Percentiles rank a stretch among this genome's conserved stretches.
phyloP scores from a whole-genome alignment of 1,140 invertebrate genomes.

The Riptortus pedestris region DNA sequence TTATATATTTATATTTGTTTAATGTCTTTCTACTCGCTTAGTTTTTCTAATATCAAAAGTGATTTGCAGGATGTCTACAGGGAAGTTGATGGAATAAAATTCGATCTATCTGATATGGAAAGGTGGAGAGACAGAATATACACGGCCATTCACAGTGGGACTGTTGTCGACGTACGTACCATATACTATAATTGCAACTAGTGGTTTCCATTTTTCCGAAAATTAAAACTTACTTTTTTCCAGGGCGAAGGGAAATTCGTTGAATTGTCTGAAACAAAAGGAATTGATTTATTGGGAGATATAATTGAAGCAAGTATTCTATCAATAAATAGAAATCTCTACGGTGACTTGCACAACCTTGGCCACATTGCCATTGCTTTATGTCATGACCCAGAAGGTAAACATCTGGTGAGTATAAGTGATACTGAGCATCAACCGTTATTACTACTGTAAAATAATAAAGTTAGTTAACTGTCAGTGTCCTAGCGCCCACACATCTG shows the following conservation, averaged over 20 bases:
- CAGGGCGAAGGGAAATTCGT: slow-evolving; percentile 35
- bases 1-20: too few relatives aligned
- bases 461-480: background rate
- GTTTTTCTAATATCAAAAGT: too few relatives aligned
- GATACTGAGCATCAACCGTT: background rate
- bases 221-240: too few relatives aligned
- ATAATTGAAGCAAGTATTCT: slow-evolving; percentile 63
- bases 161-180: slow-evolving; percentile 9
- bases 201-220: too few relatives aligned
- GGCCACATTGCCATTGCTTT: slow-evolving; percentile 55
- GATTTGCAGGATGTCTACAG: slow-evolving; percentile 47
- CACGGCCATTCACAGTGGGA: slow-evolving; percentile 50
- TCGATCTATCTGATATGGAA: slow-evolving; percentile 56
- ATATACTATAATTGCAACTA: too few relatives aligned
- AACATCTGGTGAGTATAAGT: slow-evolving; percentile 52
- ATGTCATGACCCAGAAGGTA: slow-evolving; percentile 60
- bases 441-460: background rate
- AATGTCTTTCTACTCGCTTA: too few relatives aligned
- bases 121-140: slow-evolving; percentile 62
- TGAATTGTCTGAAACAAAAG: slow-evolving; percentile 50
- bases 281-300: slow-evolving; percentile 71
- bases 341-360: slow-evolving; percentile 66
- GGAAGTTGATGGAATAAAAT: slow-evolving; percentile 50
- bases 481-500: too few relatives aligned
- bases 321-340: slow-evolving; percentile 54